Base-by-base conservation (phyloP, 2,888 invertebrate species). In the Endotricha flammealis region DNA sequence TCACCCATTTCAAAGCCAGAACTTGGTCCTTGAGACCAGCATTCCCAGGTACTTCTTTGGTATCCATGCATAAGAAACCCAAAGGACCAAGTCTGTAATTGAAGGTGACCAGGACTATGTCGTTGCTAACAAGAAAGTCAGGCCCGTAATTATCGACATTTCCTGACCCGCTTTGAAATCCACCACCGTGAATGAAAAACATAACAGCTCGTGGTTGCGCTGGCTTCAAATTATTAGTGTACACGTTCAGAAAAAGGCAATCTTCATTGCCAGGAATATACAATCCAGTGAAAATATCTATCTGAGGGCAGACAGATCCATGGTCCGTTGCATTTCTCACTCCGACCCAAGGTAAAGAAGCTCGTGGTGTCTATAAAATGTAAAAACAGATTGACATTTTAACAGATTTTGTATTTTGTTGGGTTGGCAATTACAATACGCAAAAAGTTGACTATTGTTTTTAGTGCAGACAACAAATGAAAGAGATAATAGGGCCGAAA, bases 111-210 rank as follows among this genome's bases (percentile, higher is more conserved):
- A 79, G 44, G 13, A 80, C 56, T n/a, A 79, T 62, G 39, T 76
- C 59, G 36, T 78, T 69, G 39, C 60, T 63, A 36, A 82, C 47
- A 1, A 81, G 42, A 32, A 67, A 69, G 20, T 72, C 58, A 2
- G 80, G 75, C 1, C 78, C 76, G 25, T 57, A 60, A 2, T 49
- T 30, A 6, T 64, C 64, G 3, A 48, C 37, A 29, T 72, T 46
- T 1, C 71, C 72, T 1, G 65, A 64, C 2, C 79, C 78, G 3
- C 55, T 54, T 37, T 53, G 51, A 40, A 57, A 77, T 2, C 54
- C 64, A 3, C 80, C 80, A n/a, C 76, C 78, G 29, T 80, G 79
- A 24, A 79, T 63, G 43, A 58, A 79, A 0, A 81, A 62, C 62
- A 80, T 68, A 0, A 80, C 81, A 0, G 79, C 75, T 10, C 61